A percentile compares a stretch with the other conserved stretches of the same genome.
Conservation (phyloP, 2,113 vertebrate genomes). For the Pitta sordida region DNA sequence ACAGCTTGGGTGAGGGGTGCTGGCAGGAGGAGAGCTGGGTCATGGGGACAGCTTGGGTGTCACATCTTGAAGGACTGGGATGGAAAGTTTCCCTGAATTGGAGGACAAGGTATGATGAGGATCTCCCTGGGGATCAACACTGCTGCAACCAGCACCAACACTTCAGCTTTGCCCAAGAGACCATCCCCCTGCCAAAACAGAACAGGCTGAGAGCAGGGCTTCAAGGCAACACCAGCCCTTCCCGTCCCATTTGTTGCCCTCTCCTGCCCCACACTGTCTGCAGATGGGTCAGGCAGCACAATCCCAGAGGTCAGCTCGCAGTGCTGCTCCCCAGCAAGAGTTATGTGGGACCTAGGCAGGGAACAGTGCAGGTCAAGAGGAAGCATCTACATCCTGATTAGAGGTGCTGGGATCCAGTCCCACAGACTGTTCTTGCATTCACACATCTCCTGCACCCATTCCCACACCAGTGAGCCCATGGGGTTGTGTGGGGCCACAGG, state of each 20-base stretch:
- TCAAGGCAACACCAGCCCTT: background rate
- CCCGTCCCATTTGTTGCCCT: background rate
- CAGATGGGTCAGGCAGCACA: background rate
- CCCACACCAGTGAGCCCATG: rapidly evolving
- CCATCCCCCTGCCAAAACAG: background rate
- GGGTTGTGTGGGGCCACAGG: background rate
- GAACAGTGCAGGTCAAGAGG: background rate
- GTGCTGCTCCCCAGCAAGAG: rapidly evolving
- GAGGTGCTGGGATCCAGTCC: background rate
- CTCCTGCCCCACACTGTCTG: background rate
- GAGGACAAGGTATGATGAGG: background rate
- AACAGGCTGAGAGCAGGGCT: background rate
- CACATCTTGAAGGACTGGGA: background rate
- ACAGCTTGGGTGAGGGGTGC: background rate
- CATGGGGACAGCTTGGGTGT: background rate
- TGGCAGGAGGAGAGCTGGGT: background rate
- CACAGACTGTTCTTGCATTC: background rate
- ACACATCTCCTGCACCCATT: rapidly evolving
- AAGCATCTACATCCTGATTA: background rate
- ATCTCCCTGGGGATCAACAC: background rate
- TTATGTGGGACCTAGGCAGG: background rate
- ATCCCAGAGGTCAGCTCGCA: background rate
- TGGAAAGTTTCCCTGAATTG: background rate
- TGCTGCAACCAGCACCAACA: rapidly evolving
- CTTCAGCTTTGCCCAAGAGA: background rate